These are phyloP conservation scores for Microtus oregoni DNA, from an alignment of 2,113 vertebrate genomes.

Conservation along the genomic window DNA sequence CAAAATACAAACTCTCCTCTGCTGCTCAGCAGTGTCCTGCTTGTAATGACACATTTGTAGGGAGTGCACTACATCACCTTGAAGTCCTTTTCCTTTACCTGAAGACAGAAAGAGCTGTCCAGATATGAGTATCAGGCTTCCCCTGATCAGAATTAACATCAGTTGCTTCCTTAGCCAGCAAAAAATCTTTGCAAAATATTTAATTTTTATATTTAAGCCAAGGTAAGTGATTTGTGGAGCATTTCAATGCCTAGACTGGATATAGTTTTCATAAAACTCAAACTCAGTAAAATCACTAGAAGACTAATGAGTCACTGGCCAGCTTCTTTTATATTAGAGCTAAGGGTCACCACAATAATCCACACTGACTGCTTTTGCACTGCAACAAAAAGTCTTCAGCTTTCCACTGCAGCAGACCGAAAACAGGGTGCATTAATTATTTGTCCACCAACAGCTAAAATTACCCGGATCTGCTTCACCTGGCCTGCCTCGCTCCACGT, in stretches of 20 bases:
- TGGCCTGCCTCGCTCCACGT: not conserved
- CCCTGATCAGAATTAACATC: not conserved
- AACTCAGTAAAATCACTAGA: not conserved
- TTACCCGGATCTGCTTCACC: not conserved
- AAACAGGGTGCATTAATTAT: not conserved
- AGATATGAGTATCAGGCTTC: not conserved
- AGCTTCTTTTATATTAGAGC: not conserved
- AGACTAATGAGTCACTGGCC: not conserved
- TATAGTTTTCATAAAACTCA: constrained; percentile 16
- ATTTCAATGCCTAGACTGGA: not conserved
- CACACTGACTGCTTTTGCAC: not conserved
- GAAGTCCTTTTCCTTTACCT: not conserved
- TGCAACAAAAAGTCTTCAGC: not conserved
- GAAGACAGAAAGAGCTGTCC: not conserved
- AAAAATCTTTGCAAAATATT: not conserved
- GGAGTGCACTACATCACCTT: not conserved
- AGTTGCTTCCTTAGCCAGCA: not conserved
- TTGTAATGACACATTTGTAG: not conserved
- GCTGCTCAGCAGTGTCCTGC: not conserved
- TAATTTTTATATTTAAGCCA: constrained; percentile 10
- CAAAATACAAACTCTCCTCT: not conserved
- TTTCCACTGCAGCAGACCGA: not conserved
- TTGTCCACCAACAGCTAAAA: constrained; percentile 29
- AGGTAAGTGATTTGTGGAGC: not conserved
- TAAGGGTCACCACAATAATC: not conserved